Base-by-base conservation (phyloP, 2,888 invertebrate species). In the Eudemis profundana region DNA sequence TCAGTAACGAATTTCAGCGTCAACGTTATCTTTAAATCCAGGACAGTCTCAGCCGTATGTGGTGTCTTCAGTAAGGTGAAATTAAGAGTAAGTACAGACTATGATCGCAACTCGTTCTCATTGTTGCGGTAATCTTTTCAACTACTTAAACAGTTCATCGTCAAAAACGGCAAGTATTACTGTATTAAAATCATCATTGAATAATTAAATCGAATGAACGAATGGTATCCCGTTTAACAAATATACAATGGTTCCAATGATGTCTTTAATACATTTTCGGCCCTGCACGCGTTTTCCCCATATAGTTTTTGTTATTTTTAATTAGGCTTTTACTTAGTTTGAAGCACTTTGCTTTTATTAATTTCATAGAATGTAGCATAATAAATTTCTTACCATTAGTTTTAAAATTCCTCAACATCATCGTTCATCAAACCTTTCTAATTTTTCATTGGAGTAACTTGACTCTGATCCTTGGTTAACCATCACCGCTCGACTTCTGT, bases 211-310 rank as follows among this genome's bases (percentile, higher is more conserved):
- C 17, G 15, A 17, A 27, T 7, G 4, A n/a, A 21, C 4, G 10
- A 1, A 40, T 36, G 12, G 19, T 33, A n/a, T n/a, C n/a, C n/a
- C n/a, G n/a, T n/a, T n/a, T n/a, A n/a, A n/a, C n/a, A n/a, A n/a
- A n/a, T n/a, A n/a, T n/a, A n/a, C n/a, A n/a, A n/a, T n/a, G n/a
- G n/a, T n/a, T n/a, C 8, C 21, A n/a, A 17, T 51, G 38, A 53
- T 14, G 14, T 14, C 8, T 53, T 54, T 21, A 23, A 23, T 62
- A 15, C 7, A 17, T 14, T 53, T 23, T 36, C 8, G 4, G 36
- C 5, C 36, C 17, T 64, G 64, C 64, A 64, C 59, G 64, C 23
- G 44, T 51, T 59, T 44, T 38, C 15, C 23, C 44, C 57, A 23
- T 36, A 23, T 40, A 57, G 17, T 50, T 50, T 49, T 42, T 51